Evolutionary conservation across 2,888 invertebrate genomes (phyloP).

Genomic region (Fragum sueziense): DNA sequence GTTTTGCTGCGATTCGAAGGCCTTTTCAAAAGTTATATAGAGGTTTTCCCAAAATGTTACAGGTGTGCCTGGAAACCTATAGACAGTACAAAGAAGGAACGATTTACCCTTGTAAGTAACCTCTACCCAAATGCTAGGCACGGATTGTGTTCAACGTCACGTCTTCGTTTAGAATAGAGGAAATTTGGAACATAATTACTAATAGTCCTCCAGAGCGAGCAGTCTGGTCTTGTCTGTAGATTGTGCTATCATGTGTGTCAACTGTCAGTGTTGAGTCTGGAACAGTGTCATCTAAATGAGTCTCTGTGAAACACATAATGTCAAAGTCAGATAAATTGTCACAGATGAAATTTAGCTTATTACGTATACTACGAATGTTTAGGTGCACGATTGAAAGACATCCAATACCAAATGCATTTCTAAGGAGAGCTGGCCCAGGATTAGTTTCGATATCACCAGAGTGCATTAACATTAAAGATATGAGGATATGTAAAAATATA

Average conservation of each 20-base stretch:
- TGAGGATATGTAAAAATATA: no score
- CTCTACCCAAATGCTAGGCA: conserved; percentile 9
- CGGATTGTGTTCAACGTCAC: background rate
- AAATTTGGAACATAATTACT: background rate
- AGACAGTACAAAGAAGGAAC: background rate
- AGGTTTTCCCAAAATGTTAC: background rate
- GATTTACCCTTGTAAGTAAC: background rate
- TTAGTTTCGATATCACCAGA: background rate
- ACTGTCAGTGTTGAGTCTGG: background rate
- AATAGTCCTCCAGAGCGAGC: conserved; percentile 11
- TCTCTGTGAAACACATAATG: conserved; percentile 17
- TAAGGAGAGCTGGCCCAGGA: background rate
- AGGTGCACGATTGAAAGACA: background rate
- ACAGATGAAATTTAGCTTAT: background rate
- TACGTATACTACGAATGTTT: background rate
- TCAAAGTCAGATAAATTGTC: conserved; percentile 11
- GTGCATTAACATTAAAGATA: no score
- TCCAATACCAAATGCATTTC: background rate
- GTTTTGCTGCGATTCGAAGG: background rate
- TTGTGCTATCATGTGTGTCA: background rate
- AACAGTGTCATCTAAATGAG: background rate
- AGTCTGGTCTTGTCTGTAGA: background rate
- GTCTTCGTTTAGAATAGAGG: background rate
- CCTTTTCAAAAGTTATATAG: background rate
- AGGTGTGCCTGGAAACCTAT: background rate